Evolutionary conservation across 2,113 vertebrate genomes (phyloP), one percentile per base, ranked within the genome.

Genomic region (Heterochromis multidens): DNA sequence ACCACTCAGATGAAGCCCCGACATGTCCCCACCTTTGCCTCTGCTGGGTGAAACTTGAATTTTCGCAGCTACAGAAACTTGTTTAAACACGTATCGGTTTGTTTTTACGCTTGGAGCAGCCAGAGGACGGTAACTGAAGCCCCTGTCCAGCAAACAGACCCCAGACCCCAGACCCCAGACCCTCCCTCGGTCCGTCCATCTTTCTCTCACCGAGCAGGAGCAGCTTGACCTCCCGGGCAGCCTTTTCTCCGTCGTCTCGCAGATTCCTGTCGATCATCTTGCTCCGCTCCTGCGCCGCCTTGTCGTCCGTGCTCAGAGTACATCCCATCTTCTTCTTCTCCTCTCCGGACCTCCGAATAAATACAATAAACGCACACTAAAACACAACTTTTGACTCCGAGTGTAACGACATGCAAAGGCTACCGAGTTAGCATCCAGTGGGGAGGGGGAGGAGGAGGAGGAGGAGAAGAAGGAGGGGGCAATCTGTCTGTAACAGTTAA

Each of bases 241-340:
- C 97, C 90, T 97, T 99, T 91, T 99, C 98, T 77, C 98, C 98
- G 82, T 99, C 98, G 95, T 99, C 98, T 74, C 98, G 95, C 82
- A 99, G 95, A 91, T 99, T 99, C 72, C 97, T 94, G 96, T 99
- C 98, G 95, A 99, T 99, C 97, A 98, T 98, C 94, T 99, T 98
- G 89, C 98, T 99, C 88, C 98, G 96, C 93, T 99, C 98, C 96
- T 98, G 97, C 77, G 98, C 98, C 80, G 97, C 97, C 96, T 99
- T 99, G 95, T 99, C 98, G 95, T 97, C 98, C 78, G 97, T 97
- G 95, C 98, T 99, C 93, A 99, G 94, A 23, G 98, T 99, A 92
- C 98, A 99, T 87, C 98, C 98, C 98, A 99, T 99, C 82, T 94
- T 96, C 85, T 77, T 82, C 54, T 52, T 27, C 46, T 96, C 87